These are phyloP conservation scores for Nebria brevicollis DNA, from an alignment of 2,888 invertebrate species.

Conservation along the genomic window DNA sequence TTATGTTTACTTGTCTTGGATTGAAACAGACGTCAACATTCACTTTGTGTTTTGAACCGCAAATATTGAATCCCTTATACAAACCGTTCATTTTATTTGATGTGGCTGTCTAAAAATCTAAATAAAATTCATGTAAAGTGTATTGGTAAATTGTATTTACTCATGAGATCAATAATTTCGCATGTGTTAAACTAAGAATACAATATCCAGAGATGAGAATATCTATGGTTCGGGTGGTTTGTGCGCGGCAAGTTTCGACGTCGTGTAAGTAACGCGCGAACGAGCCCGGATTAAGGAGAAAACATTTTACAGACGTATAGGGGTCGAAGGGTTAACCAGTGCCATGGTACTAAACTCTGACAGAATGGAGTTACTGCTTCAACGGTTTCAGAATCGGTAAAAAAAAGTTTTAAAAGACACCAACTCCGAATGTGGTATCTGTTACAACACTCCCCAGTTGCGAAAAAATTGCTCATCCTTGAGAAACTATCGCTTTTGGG, in stretches of 20 bases:
- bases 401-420: not conserved
- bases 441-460: not conserved
- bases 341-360: conserved; percentile 23
- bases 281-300: conserved; percentile 11
- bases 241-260: not conserved
- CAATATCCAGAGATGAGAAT: not conserved
- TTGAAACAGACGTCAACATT: too few relatives aligned
- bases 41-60: too few relatives aligned
- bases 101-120: too few relatives aligned
- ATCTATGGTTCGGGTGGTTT: not conserved
- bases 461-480: not conserved
- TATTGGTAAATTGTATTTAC: not conserved
- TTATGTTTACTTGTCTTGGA: too few relatives aligned
- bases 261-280: conserved; percentile 5
- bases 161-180: not conserved
- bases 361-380: conserved; percentile 29
- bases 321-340: conserved; percentile 1
- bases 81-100: too few relatives aligned
- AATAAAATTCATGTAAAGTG: not conserved
- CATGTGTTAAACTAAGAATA: not conserved
- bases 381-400: conserved; percentile 15
- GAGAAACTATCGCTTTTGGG: not conserved
- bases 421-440: not conserved
- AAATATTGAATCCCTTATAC: too few relatives aligned
- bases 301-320: not conserved